Conservation (phyloP, 2,888 invertebrate genomes). For the Limnephilus rhombicus region DNA sequence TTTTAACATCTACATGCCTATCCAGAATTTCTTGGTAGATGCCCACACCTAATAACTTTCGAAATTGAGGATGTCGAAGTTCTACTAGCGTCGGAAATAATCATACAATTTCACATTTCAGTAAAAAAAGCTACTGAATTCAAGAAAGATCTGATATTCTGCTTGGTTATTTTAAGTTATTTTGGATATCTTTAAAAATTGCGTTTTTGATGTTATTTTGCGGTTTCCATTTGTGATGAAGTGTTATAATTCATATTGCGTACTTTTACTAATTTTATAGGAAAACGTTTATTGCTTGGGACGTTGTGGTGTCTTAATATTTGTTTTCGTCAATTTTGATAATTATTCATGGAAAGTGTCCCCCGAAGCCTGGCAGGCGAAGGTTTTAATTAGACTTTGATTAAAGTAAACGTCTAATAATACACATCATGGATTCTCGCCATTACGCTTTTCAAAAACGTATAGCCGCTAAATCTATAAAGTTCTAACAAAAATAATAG, state of each 20-base stretch:
- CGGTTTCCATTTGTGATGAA: neutral
- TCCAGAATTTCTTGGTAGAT: too few species aligned
- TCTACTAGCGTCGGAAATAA: too few species aligned
- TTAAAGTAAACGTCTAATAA: constrained; percentile 27
- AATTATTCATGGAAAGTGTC: constrained; percentile 35
- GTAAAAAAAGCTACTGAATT: neutral
- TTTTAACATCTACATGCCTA: too few species aligned
- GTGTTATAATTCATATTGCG: neutral
- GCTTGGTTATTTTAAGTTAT: neutral
- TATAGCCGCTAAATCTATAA: neutral
- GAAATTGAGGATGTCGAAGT: too few species aligned
- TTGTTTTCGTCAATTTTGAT: constrained; percentile 22
- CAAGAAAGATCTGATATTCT: neutral
- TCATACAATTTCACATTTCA: too few species aligned
- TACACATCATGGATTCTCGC: neutral
- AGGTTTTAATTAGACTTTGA: constrained; percentile 23
- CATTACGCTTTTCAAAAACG: neutral
- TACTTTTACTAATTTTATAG: neutral
- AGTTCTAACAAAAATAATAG: neutral
- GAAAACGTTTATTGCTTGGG: neutral
- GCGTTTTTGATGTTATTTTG: neutral
- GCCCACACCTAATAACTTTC: too few species aligned
- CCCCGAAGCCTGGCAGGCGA: neutral
- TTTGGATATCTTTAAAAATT: neutral
- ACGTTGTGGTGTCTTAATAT: neutral